These are phyloP conservation scores for Ceryle rudis DNA, from an alignment of 2,797 vertebrate genomes.

Conservation along the genomic window DNA sequence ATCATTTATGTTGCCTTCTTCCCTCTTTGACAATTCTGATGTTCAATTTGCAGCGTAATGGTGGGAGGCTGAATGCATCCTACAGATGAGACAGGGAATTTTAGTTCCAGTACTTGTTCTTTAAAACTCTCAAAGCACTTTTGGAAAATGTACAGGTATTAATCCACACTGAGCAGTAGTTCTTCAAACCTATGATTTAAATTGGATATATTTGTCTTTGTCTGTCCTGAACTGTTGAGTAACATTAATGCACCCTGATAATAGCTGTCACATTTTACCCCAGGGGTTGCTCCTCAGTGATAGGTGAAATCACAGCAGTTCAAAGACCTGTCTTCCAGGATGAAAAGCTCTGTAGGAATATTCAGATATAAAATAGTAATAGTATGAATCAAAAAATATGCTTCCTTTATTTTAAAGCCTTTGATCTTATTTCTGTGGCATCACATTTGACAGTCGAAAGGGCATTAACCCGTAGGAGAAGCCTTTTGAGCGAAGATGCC, in stretches of 20 bases:
- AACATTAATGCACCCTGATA: conserved; percentile 67
- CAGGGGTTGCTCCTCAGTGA: conserved; percentile 46
- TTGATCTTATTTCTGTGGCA: conserved; percentile 66
- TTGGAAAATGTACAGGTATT: conserved; percentile 41
- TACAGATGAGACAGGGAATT: not conserved
- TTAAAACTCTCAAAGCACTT: conserved; percentile 52
- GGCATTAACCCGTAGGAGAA: conserved; percentile 57
- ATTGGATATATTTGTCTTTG: conserved; percentile 66
- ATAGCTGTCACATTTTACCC: conserved; percentile 65
- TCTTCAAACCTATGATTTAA: conserved; percentile 54
- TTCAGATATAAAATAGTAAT: conserved; percentile 72
- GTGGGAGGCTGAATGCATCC: not conserved
- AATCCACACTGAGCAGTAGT: conserved; percentile 47
- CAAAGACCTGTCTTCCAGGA: conserved; percentile 62
- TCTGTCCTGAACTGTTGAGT: conserved; percentile 59
- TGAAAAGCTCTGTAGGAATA: conserved; percentile 64
- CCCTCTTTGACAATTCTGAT: not conserved
- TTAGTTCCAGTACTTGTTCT: conserved; percentile 4
- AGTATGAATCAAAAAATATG: conserved; percentile 59
- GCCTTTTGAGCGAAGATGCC: conserved; percentile 27
- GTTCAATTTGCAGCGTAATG: not conserved
- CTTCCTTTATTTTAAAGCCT: conserved; percentile 43
- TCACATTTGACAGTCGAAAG: conserved; percentile 57
- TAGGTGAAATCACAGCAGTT: conserved; percentile 67
- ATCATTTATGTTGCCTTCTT: not conserved